Evolutionary conservation across 2,797 vertebrate genomes (phyloP), one percentile per base, ranked within the genome.

Genomic region (Channallabes apus): DNA sequence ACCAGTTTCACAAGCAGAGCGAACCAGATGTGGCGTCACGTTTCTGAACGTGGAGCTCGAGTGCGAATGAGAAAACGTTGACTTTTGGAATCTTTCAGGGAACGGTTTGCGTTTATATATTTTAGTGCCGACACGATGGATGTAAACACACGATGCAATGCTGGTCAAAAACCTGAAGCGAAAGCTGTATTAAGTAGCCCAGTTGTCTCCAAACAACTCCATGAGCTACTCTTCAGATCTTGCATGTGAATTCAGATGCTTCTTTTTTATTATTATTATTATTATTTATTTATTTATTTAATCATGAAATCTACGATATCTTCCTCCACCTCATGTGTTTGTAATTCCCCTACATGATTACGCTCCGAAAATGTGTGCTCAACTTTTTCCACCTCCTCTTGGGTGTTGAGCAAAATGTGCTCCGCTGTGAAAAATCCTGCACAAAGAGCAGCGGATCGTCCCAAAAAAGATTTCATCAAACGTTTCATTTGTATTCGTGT

Each of bases 1-100:
- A 91, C 89, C 89, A 54, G 81, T 89, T 91, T 91, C 87, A 90
- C 88, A 87, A 91, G 90, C 76, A 67, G 85, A 81, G 83, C 68
- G 82, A 64, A 88, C 87, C 90, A 90, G 91, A 92, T 92, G 91
- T 90, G 88, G 82, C 54, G 83, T 78, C 82, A 56, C 82, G 77
- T 84, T 84, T 77, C 82, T 73, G 62, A 83, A 62, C 59, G 22
- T 9, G 56, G 67, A 59, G 67, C 67, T 73, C 58, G 29, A 80
- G 80, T 68, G 68, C 22, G 56, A 83, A 80, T 51, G 64, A 81
- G 73, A 75, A 54, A 38, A 15, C 64, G 62, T 78, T 69, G 85
- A 84, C 72, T 85, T 72, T 67, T 85, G 82, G 79, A 79, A 80
- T 24, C 78, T 22, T 71, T 82, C 77, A 68, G 68, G 71, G 58